Base-by-base conservation (phyloP, 2,113 vertebrate genomes). In the Indri indri region DNA sequence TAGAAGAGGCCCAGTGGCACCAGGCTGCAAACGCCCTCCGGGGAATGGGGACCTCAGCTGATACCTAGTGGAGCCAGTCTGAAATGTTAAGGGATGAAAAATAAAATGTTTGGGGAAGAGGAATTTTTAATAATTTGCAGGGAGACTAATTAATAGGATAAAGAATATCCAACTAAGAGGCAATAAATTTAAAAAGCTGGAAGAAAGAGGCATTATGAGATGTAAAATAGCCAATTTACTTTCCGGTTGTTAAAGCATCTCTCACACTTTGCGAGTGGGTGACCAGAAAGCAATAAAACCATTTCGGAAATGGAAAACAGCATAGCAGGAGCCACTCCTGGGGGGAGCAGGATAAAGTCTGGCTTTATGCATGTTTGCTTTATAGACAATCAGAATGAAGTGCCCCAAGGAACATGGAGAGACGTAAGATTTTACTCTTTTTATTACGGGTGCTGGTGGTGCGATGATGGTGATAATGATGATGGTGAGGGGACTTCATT, bases 201-300 rank as follows among this genome's bases (percentile, higher is more conserved):
- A 76, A 77, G 25, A 45, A 34, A 91, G 50, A 96, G 22, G 40
- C 52, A 65, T 87, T 37, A 40, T 81, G 50, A 97, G 47, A 88
- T 89, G n/a, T 70, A 90, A 96, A 97, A 68, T 66, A 94, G 65
- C 42, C 74, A 63, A 22, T 90, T 90, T 95, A 73, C 50, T 94
- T 82, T 95, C 40, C 42, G 18, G 45, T 90, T 79, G 11, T 87
- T 89, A 86, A 87, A 79, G 17, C 37, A 37, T 32, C 37, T 70
- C 79, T 76, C 63, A 70, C 54, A 90, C 93, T 90, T 59, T 77
- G 42, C 77, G 61, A 95, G 45, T 42, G 32, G 6, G 13, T 57
- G n/a, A 59, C 5, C 13, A 32, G 66, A 86, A 94, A 86, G 66
- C 77, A 86, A 82, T 3, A 61, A 37, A 45, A 70, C 14, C 11